Evolutionary conservation across 2,888 invertebrate genomes (phyloP).

Genomic region (Dexiosoma caninum): DNA sequence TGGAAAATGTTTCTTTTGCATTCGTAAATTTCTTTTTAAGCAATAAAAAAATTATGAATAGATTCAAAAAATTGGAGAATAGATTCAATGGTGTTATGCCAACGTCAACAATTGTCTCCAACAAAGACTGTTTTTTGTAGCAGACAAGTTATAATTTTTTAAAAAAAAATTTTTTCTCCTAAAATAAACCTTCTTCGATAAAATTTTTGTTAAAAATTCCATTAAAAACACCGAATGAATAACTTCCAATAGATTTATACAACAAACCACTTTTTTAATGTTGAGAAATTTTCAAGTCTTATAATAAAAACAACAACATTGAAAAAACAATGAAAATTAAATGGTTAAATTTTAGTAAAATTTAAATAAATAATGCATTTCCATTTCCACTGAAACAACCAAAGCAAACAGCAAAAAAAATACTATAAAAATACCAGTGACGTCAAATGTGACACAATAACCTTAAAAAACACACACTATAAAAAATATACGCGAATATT

Average conservation of each 20-base stretch:
- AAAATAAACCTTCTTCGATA: too few relatives aligned
- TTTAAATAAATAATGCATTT: slow-evolving; percentile 32
- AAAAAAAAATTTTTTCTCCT: too few relatives aligned
- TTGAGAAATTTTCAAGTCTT: background rate
- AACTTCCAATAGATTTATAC: background rate
- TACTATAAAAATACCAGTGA: slow-evolving; percentile 64
- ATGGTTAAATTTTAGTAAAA: slow-evolving; percentile 12
- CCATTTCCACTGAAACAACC: background rate
- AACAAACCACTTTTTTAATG: background rate
- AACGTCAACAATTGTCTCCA: too few relatives aligned
- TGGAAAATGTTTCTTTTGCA: too few relatives aligned
- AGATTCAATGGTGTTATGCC: too few relatives aligned
- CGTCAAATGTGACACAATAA: slow-evolving; percentile 70
- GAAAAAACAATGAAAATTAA: background rate
- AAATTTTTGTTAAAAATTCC: too few relatives aligned
- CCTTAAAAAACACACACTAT: slow-evolving; percentile 64
- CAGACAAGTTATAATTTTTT: too few relatives aligned
- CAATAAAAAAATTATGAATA: too few relatives aligned
- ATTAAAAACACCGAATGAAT: too few relatives aligned
- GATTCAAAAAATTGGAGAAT: too few relatives aligned
- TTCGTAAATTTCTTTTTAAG: too few relatives aligned
- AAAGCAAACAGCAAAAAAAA: slow-evolving; percentile 19
- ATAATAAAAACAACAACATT: background rate
- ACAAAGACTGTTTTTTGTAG: too few relatives aligned
- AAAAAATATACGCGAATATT: slow-evolving; percentile 37